These are phyloP conservation scores for Lycocorax pyrrhopterus DNA, from an alignment of 2,113 vertebrate species.

Conservation along the genomic window DNA sequence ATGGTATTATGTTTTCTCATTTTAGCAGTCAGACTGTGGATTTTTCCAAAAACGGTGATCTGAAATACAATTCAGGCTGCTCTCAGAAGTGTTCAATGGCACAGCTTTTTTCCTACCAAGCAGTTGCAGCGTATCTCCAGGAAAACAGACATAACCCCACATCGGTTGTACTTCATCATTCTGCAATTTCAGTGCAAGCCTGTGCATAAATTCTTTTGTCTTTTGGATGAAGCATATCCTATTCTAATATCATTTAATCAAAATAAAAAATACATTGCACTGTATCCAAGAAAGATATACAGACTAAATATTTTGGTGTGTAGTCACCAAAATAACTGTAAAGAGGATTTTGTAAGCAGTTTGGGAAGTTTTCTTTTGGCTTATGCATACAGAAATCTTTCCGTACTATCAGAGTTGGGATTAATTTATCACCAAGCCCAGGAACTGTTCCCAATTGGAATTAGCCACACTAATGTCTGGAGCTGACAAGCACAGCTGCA, in stretches of 20 bases:
- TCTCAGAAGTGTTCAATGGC: neutral
- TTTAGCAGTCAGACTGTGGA: neutral
- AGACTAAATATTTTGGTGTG: conserved; percentile 41
- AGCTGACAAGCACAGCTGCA: conserved; percentile 61
- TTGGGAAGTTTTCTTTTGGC: conserved; percentile 21
- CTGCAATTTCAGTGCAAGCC: neutral
- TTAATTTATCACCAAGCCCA: conserved; percentile 57
- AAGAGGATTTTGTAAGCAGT: conserved; percentile 34
- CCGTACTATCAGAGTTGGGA: conserved; percentile 13
- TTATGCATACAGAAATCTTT: conserved; percentile 22
- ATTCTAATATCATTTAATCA: neutral
- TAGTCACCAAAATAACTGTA: conserved; percentile 34
- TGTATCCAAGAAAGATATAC: neutral
- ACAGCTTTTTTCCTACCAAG: neutral
- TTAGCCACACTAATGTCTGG: conserved; percentile 57
- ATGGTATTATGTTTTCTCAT: neutral
- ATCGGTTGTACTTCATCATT: neutral
- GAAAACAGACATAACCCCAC: neutral
- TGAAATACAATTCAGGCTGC: neutral
- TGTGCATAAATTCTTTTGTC: neutral
- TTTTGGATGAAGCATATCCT: neutral
- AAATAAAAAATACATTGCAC: neutral
- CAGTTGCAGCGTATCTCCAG: neutral
- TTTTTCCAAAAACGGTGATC: neutral
- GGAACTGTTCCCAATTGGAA: conserved; percentile 59